A percentile compares a stretch with the other conserved stretches of the same genome.
phyloP scores from a whole-genome alignment of 1,140 invertebrate genomes.

The Condylostylus longicornis region DNA sequence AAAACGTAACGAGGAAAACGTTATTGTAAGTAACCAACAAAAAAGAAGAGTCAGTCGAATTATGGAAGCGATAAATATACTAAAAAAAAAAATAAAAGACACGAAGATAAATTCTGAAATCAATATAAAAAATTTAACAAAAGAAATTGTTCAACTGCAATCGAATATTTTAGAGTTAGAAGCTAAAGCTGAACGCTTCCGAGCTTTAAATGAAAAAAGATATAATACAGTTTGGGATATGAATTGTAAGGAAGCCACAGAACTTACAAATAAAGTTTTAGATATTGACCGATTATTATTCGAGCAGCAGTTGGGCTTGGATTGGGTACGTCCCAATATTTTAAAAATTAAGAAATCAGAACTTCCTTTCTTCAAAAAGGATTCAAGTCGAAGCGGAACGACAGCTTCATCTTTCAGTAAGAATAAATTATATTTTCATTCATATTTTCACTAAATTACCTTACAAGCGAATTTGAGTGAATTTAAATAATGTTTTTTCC shows the following conservation, averaged over 20 bases:
- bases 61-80: slow-evolving; percentile 47
- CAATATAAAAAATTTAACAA: slow-evolving; percentile 39
- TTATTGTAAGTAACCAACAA: slow-evolving; percentile 65
- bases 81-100: slow-evolving; percentile 44
- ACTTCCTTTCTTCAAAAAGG: too few species aligned
- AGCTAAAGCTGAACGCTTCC: slow-evolving; percentile 48
- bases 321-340: slow-evolving; percentile 38
- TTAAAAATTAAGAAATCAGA: too few species aligned
- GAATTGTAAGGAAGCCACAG: slow-evolving; percentile 44
- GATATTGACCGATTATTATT: slow-evolving; percentile 47
- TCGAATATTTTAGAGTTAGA: slow-evolving; percentile 49
- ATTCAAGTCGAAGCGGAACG: too few species aligned
- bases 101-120: slow-evolving; percentile 39
- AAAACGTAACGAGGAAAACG: slow-evolving; percentile 72
- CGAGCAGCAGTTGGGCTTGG: slow-evolving; percentile 50
- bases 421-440: too few species aligned
- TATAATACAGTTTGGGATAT: slow-evolving; percentile 46
- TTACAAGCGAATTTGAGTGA: too few species aligned
- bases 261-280: slow-evolving; percentile 41
- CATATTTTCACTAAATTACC: too few species aligned
- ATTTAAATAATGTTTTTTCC: too few species aligned
- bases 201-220: slow-evolving; percentile 41
- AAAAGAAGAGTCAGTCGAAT: slow-evolving; percentile 68
- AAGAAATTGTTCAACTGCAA: slow-evolving; percentile 46
- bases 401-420: too few species aligned